Evolutionary conservation across 2,888 invertebrate genomes (phyloP).

Genomic region (Leistus spinibarbis): DNA sequence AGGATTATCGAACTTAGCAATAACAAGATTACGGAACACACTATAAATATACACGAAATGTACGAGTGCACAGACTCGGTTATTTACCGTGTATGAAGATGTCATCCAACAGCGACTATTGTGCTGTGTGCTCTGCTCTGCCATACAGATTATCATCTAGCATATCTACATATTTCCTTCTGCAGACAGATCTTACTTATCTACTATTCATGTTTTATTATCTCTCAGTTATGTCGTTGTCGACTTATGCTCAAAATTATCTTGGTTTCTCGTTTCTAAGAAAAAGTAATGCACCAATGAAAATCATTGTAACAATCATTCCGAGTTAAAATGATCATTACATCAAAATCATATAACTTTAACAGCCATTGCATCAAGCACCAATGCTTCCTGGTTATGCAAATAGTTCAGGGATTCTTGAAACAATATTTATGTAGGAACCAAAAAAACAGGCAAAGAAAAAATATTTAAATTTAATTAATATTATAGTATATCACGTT

Average conservation of each 20-base stretch:
- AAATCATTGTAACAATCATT: too few relatives aligned
- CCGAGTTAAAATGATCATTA: too few relatives aligned
- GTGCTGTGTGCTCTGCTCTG: not conserved
- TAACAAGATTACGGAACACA: slow-evolving; percentile 37
- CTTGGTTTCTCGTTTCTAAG: too few relatives aligned
- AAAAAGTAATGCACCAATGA: too few relatives aligned
- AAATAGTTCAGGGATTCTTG: too few relatives aligned
- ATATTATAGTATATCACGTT: too few relatives aligned
- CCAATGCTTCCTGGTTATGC: too few relatives aligned
- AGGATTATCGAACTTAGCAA: slow-evolving; percentile 38
- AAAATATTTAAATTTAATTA: too few relatives aligned
- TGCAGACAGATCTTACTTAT: not conserved
- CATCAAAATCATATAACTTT: too few relatives aligned
- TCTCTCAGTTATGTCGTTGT: not conserved
- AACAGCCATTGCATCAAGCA: too few relatives aligned
- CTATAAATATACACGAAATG: slow-evolving; percentile 34
- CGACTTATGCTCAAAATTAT: not conserved
- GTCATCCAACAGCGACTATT: not conserved
- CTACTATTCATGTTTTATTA: not conserved
- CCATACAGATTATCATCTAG: not conserved
- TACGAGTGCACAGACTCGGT: not conserved
- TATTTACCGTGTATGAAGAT: not conserved
- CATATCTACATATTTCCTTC: not conserved
- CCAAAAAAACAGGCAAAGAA: too few relatives aligned
- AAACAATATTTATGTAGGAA: too few relatives aligned